Percentiles rank a stretch among this genome's conserved stretches.
Conservation (phyloP, 2,797 vertebrate genomes). For the Lemur catta region DNA sequence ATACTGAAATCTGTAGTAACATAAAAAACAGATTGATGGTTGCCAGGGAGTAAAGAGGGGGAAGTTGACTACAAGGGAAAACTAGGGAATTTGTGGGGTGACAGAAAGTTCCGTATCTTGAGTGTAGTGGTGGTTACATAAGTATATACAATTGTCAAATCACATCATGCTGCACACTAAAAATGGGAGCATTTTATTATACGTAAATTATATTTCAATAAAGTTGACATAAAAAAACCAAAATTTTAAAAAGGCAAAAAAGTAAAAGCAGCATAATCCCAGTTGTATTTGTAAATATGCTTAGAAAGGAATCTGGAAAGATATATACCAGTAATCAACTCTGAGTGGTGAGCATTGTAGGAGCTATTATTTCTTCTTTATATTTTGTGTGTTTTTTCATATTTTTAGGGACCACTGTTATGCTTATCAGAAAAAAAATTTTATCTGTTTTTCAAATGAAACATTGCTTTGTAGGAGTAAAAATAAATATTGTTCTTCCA, state of each 20-base stretch:
- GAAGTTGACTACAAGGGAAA: background rate
- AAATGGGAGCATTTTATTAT: background rate
- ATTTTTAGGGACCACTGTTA: background rate
- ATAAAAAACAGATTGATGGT: background rate
- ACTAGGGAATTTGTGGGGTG: background rate
- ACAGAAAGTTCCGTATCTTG: background rate
- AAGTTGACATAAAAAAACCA: background rate
- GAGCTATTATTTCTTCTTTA: background rate
- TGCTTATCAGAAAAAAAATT: background rate
- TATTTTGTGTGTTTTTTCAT: background rate
- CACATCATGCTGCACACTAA: background rate
- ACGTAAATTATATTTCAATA: background rate
- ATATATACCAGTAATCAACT: background rate
- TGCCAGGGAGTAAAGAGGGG: background rate
- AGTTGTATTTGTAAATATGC: background rate
- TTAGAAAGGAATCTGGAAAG: background rate
- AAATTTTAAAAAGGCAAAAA: background rate
- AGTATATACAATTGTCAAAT: background rate
- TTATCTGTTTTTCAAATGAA: background rate
- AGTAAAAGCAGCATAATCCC: background rate
- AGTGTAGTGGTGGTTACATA: fast-evolving
- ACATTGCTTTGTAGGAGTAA: background rate
- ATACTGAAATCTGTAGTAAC: background rate
- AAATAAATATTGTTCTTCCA: background rate
- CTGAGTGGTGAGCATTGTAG: background rate